These are phyloP conservation scores for Gallinago solitaria DNA, from an alignment of 2,797 vertebrate species.

Conservation along the genomic window DNA sequence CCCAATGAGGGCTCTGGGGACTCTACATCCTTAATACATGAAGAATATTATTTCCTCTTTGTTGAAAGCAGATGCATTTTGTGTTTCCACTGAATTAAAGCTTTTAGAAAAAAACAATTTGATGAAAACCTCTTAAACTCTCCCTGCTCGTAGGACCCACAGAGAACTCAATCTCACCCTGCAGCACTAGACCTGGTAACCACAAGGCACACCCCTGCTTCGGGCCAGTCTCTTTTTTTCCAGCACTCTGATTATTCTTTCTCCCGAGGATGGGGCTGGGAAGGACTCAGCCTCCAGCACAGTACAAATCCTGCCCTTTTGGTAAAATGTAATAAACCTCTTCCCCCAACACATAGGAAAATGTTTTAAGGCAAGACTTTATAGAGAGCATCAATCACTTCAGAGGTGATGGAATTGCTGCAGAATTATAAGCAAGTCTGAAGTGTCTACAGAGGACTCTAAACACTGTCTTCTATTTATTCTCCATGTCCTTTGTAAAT, in stretches of 20 bases:
- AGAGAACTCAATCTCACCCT: not conserved
- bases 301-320: constrained; percentile 42
- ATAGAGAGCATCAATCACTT: constrained; percentile 68
- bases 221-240: not conserved
- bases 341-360: constrained; percentile 56
- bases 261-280: not conserved
- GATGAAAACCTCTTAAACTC: not conserved
- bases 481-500: constrained; percentile 71
- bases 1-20: not conserved
- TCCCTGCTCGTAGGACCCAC: not conserved
- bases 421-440: constrained; percentile 75
- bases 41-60: not conserved
- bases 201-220: not conserved
- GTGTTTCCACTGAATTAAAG: not conserved
- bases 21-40: rapidly evolving
- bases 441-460: constrained; percentile 75
- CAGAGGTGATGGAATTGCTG: constrained; percentile 63
- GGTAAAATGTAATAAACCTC: constrained; percentile 54
- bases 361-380: constrained; percentile 70
- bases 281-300: constrained; percentile 15
- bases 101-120: not conserved
- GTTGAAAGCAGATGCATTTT: not conserved
- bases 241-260: constrained; percentile 2
- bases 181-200: not conserved
- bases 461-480: constrained; percentile 76